Evolutionary conservation across 2,888 invertebrate species (phyloP).

Genomic region (Megalurothrips usitatus): DNA sequence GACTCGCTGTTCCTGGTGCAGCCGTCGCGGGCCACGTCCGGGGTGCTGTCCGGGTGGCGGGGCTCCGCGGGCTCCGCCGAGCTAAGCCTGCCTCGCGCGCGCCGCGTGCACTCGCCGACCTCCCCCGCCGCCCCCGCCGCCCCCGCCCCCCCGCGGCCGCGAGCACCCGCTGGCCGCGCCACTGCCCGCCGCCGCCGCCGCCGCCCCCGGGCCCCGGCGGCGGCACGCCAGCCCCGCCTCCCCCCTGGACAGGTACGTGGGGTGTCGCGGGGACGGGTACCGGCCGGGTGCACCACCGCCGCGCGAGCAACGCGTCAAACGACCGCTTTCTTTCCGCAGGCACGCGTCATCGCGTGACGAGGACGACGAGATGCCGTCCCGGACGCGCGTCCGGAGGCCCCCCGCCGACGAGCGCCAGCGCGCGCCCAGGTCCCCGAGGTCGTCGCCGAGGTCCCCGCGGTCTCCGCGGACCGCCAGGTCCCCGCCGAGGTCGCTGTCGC

Average conservation of each 20-base stretch:
- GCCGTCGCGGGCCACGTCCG: conserved; percentile 35
- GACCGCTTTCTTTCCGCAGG: conserved; percentile 41
- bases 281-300: conserved; percentile 33
- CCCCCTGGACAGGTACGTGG: not conserved
- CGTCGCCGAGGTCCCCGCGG: conserved; percentile 37
- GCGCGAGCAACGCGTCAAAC: conserved; percentile 6
- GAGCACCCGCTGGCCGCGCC: conserved; percentile 43
- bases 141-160: conserved; percentile 40
- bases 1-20: conserved; percentile 55
- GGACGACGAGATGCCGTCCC: conserved; percentile 44
- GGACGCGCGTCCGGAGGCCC: conserved; percentile 41
- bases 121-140: conserved; percentile 36
- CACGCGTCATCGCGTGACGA: conserved; percentile 40
- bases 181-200: conserved; percentile 42
- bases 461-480: not conserved
- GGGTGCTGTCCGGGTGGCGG: conserved; percentile 34
- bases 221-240: conserved; percentile 27
- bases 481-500: conserved; percentile 47
- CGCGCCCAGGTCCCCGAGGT: conserved; percentile 51
- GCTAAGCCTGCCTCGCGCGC: conserved; percentile 49
- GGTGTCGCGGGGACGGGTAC: conserved; percentile 34
- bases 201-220: conserved; percentile 40
- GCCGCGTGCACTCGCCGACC: conserved; percentile 40
- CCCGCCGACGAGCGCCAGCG: conserved; percentile 37
- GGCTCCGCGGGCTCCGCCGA: conserved; percentile 52